Evolutionary conservation across 1,140 invertebrate genomes (phyloP), one percentile per base, ranked within the genome.

Genomic region (Drosophila mayri): DNA sequence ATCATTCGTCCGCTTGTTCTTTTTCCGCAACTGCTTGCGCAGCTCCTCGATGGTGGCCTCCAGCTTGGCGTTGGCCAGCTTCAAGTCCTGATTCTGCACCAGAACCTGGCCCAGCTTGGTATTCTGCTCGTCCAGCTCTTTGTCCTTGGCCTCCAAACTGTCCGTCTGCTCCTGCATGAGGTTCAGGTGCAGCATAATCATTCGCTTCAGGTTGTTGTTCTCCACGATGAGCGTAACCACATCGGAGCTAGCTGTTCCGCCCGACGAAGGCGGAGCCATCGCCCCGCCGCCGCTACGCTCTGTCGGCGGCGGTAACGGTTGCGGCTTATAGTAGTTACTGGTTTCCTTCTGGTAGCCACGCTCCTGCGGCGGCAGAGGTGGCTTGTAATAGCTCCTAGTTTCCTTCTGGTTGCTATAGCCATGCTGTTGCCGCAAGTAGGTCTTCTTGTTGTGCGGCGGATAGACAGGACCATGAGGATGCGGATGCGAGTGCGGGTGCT

Each of bases 111-210:
- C 52, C 35, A 90, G 75, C 25, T 73, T 70, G 4, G 25, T 43
- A 40, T 43, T 75, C 35, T 76, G 74, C 25, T 90, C 86, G 3
- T 81, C 81, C 38, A 96, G 93, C 25, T 95, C 93, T 79, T 95
- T 95, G 76, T 96, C 95, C 93, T 96, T 96, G 70, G 94, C 94
- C 64, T 95, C 92, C 68, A 96, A 93, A 68, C 95, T 95, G 79
- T 96, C 95, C 40, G 95, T 95, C 83, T 96, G 95, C 82, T 96
- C 95, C 92, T 96, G 95, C 80, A 96, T 96, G 38, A 96, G 90
- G 91, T 96, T 95, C 59, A 96, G 92, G 91, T 96, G 95, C n/a
- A 95, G 92, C n/a, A 96, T 90, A 61, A 96, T 85, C 83, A 96
- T 93, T 3, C 67, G 63, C 44, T 85, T 90, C 1, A 90, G 43